Evolutionary conservation across 2,888 invertebrate species (phyloP).

Genomic region (Aelia acuminata): DNA sequence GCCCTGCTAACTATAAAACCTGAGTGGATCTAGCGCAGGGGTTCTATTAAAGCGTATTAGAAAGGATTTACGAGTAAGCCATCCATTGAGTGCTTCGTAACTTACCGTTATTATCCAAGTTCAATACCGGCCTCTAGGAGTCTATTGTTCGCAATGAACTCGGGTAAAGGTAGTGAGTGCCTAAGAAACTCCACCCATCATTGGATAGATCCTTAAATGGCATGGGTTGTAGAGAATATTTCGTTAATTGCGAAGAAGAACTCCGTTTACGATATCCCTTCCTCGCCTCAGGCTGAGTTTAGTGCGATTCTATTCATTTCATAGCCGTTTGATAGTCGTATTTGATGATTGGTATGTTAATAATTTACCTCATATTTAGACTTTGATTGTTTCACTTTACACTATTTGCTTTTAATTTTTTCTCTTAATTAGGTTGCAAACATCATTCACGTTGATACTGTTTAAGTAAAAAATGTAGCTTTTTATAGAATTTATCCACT

Average conservation of each 20-base stretch:
- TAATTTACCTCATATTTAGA: no score
- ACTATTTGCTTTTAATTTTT: no score
- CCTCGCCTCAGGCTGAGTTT: not conserved
- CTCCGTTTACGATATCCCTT: not conserved
- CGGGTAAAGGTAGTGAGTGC: not conserved
- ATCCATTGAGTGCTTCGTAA: constrained; percentile 34
- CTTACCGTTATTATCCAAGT: not conserved
- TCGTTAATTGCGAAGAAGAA: not conserved
- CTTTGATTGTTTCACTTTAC: no score
- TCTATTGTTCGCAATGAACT: not conserved
- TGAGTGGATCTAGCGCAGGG: not conserved
- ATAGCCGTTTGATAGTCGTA: no score
- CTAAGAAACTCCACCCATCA: not conserved
- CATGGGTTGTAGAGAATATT: not conserved
- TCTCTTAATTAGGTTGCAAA: no score
- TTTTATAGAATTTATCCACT: no score
- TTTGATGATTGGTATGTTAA: no score
- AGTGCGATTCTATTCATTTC: no score
- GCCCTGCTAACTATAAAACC: not conserved
- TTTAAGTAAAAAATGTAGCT: no score
- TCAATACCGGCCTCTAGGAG: not conserved
- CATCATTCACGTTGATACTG: no score
- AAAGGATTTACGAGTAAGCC: not conserved
- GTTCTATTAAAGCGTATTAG: constrained; percentile 4
- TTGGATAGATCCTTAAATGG: not conserved